Evolutionary conservation across 2,797 vertebrate genomes (phyloP), one percentile per base, ranked within the genome.

Genomic region (Typhlichthys subterraneus): DNA sequence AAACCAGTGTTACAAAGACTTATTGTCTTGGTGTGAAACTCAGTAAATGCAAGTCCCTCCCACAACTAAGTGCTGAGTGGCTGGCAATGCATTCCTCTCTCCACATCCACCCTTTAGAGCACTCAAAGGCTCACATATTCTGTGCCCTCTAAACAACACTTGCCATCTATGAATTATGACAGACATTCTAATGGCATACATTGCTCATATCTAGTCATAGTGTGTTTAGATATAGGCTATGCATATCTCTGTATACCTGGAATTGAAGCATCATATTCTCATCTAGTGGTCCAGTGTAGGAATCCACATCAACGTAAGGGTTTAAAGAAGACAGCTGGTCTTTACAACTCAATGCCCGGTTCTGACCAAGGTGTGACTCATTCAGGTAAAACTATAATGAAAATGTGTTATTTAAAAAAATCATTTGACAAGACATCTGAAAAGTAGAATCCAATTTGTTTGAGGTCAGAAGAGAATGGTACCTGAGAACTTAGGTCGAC

Each of bases 401-500:
- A 72, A 50, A 11, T 11, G 9, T 19, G 31, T 12, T 10, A 50
- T 50, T 10, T 29, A 53, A 11, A 53, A 3, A 10, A 10, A 5
- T 5, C 13, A 31, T 19, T 19, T 53, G 52, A 3, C 9, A 6
- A 7, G 31, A 55, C 12, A 38, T 6, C 51, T 19, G 12, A 33
- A 29, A 54, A 12, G 29, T 12, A 55, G 19, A 55, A 53, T 23
- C 8, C 17, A 23, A 45, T 13, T 42, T 46, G 9, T 53, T 6
- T 23, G 51, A 5, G 12, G 51, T 12, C 5, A 8, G 19, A 33
- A 46, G 5, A 19, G 42, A 8, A n/a, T 1, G 12, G 1, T 88
- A 98, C 96, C 93, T 98, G 96, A 0, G 94, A 93, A 51, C 92
- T 87, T 46, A 92, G 85, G 72, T 98, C 94, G 0, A 61, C 69